Percentiles rank a stretch among this genome's conserved stretches.
phyloP scores from a whole-genome alignment of 2,797 vertebrate genomes.

The Iguana delicatissima region DNA sequence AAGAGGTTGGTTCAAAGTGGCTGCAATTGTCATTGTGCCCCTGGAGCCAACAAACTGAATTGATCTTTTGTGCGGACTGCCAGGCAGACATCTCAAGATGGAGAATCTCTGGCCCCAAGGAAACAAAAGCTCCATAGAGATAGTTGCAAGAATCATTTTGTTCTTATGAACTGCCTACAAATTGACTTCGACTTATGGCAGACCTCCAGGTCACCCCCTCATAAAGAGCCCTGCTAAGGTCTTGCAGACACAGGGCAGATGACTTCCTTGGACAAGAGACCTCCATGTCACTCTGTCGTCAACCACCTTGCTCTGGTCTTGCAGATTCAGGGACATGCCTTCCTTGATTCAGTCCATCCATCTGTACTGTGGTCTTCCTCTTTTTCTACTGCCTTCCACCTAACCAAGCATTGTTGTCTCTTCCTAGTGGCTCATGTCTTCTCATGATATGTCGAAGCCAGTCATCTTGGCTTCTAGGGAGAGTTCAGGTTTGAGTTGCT shows the following conservation, averaged over 20 bases:
- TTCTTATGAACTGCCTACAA: neutral
- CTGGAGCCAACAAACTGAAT: neutral
- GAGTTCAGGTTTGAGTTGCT: too few relatives aligned
- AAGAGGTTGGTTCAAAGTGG: neutral
- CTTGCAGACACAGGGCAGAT: too few relatives aligned
- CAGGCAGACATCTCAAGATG: neutral
- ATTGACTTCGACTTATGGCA: neutral
- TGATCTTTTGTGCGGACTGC: too few relatives aligned
- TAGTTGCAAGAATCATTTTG: neutral
- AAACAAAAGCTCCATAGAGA: neutral
- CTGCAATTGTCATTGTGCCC: neutral
- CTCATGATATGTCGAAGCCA: too few relatives aligned
- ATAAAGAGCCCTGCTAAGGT: neutral
- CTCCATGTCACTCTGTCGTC: neutral
- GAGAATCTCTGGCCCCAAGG: neutral
- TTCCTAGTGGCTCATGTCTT: too few relatives aligned
- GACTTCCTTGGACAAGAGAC: too few relatives aligned
- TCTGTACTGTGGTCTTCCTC: too few relatives aligned
- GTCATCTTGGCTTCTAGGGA: too few relatives aligned
- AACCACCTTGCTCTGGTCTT: neutral
- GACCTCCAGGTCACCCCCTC: neutral
- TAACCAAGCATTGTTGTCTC: too few relatives aligned
- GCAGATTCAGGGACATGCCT: too few relatives aligned
- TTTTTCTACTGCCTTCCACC: too few relatives aligned
- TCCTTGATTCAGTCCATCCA: too few relatives aligned